A percentile compares a stretch with the other conserved stretches of the same genome.
Evolutionary conservation across 2,888 invertebrate genomes (phyloP).

Genomic region (Pimpla rufipes): DNA sequence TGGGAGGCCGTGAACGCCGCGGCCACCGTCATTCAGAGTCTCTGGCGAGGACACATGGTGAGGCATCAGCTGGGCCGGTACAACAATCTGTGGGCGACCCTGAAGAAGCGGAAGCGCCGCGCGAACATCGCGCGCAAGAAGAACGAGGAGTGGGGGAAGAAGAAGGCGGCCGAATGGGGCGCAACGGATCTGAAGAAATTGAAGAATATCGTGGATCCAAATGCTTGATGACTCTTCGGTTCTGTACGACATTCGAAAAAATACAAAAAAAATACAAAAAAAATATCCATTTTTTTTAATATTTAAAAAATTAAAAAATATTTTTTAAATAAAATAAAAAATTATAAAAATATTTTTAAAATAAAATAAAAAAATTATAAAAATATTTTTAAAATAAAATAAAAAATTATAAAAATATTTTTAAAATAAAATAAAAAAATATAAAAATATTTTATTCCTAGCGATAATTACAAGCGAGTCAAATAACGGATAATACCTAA

Average conservation of each 20-base stretch:
- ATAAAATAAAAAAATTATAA: too few relatives aligned
- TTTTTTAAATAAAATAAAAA: too few relatives aligned
- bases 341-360: too few relatives aligned
- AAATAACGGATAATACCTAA: too few relatives aligned
- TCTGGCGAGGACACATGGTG: constrained; percentile 81
- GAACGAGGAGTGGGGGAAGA: constrained; percentile 59
- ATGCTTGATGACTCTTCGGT: background rate
- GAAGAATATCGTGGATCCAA: constrained; percentile 36
- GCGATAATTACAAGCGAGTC: too few relatives aligned
- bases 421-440: too few relatives aligned
- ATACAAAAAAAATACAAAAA: too few relatives aligned
- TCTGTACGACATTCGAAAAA: background rate
- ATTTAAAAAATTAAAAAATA: too few relatives aligned
- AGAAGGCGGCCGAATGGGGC: constrained; percentile 38
- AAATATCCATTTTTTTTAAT: too few relatives aligned
- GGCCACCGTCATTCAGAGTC: constrained; percentile 78
- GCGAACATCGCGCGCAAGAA: constrained; percentile 55
- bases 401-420: too few relatives aligned
- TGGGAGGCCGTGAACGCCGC: constrained; percentile 71
- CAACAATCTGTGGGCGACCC: constrained; percentile 67
- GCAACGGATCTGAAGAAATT: constrained; percentile 29
- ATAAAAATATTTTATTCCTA: too few relatives aligned
- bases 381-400: too few relatives aligned
- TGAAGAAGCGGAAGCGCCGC: constrained; percentile 70
- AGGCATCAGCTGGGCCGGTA: constrained; percentile 77